These are phyloP conservation scores for Neotoma lepida DNA, from an alignment of 2,113 vertebrate species.

Conservation along the genomic window DNA sequence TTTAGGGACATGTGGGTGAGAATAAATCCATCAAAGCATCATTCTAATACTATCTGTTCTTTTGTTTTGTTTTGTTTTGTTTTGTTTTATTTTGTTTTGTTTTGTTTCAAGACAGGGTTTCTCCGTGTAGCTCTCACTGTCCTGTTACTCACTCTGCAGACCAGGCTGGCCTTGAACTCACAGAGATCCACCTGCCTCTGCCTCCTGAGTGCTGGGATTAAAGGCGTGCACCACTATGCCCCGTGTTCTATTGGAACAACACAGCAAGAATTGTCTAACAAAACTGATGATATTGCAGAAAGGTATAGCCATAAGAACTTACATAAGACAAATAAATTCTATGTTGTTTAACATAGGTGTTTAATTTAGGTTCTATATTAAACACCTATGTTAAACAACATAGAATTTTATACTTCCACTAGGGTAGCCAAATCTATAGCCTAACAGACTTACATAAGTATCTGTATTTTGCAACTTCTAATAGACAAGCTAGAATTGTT, in stretches of 20 bases:
- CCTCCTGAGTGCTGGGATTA: too few relatives aligned
- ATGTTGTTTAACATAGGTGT: background rate
- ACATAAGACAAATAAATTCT: background rate
- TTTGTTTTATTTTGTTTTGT: too few relatives aligned
- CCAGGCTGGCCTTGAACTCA: too few relatives aligned
- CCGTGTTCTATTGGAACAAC: background rate
- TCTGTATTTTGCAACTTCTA: background rate
- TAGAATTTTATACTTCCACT: background rate
- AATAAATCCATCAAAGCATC: background rate
- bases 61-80: background rate
- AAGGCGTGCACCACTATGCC: too few relatives aligned
- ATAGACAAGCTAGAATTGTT: background rate
- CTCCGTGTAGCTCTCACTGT: too few relatives aligned
- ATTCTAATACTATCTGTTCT: background rate
- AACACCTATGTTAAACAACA: background rate
- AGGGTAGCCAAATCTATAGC: background rate
- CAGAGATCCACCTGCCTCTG: too few relatives aligned
- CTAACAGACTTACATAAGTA: background rate
- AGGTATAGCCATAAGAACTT: background rate
- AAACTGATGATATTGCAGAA: background rate
- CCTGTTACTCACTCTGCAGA: too few relatives aligned
- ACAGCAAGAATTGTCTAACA: background rate
- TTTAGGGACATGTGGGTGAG: background rate
- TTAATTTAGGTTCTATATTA: background rate
- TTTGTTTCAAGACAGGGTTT: too few relatives aligned